Conservation (phyloP, 1,140 invertebrate genomes). For the Drosophila orena region DNA sequence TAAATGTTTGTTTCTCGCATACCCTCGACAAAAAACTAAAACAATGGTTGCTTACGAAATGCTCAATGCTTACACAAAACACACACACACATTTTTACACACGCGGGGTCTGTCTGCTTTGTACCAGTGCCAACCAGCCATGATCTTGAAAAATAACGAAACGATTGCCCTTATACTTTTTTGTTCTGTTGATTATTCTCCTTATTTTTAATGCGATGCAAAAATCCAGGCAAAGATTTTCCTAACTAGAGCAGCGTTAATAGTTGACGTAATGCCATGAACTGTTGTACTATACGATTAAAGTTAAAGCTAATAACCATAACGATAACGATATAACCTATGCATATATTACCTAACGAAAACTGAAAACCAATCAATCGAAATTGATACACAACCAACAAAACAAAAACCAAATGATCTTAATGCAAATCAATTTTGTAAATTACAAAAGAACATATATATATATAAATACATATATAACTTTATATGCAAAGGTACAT, state of each 20-base stretch:
- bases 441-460: constrained; percentile 50
- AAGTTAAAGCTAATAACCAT: constrained; percentile 49
- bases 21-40: constrained; percentile 28
- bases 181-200: constrained; percentile 46
- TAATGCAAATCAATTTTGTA: constrained; percentile 67
- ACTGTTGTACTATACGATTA: constrained; percentile 70
- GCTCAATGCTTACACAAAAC: constrained; percentile 67
- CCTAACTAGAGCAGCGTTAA: constrained; percentile 64
- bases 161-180: constrained; percentile 27
- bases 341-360: constrained; percentile 47
- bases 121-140: constrained; percentile 71
- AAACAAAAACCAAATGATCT: constrained; percentile 77
- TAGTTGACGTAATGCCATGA: constrained; percentile 65
- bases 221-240: constrained; percentile 48
- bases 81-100: constrained; percentile 20
- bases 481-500: constrained; percentile 28
- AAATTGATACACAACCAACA: constrained; percentile 61
- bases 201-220: constrained; percentile 31
- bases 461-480: constrained; percentile 33
- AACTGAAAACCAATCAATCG: constrained; percentile 59
- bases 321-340: constrained; percentile 40
- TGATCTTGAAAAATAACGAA: constrained; percentile 46
- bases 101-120: constrained; percentile 55
- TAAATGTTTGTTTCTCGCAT: constrained; percentile 50
- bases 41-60: constrained; percentile 59